Base-by-base conservation (phyloP, 2,113 vertebrate species). In the Nannobrachium achirus region DNA sequence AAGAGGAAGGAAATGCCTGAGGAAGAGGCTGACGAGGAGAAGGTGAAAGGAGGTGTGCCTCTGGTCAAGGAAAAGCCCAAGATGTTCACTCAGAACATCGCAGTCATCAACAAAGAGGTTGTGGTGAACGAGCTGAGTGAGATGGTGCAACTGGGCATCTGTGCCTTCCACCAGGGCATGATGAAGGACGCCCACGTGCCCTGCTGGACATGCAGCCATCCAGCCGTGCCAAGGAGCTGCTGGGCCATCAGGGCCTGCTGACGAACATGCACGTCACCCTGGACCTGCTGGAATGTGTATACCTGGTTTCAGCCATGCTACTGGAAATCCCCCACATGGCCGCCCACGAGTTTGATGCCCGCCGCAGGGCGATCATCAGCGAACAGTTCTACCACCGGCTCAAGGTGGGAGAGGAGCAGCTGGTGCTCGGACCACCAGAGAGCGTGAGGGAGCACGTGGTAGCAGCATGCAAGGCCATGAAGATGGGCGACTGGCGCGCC, bases 351-450 rank as follows among this genome's bases (percentile, higher is more conserved):
- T n/a, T n/a, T 0, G 95, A 97, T 0, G 95, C 95, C 20, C 94
- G 95, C 0, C 92, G 96, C 2, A 89, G 95, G 61, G 96, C 96
- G 96, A n/a, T n/a, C n/a, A 97, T 97, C 87, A 97, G 95, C 94
- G 97, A 97, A 73, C 95, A 97, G 93, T 97, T 97, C 84, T 95
- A 97, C 56, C 96, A 97, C 89, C 96, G 97, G 84, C 93, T 97
- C 4, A 89, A 95, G 0, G 96, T 97, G 63, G 95, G 95, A 7
- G 95, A 97, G 92, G 90, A 95, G 2, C 95, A 97, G 88, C 95
- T 95, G 0, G 82, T 97, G 44, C 89, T 97, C 4, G 96, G 95
- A 6, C 95, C 96, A 41, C 96, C 96, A 0, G 95, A 97, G 76
- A 96, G 95, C 39, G 96, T 97, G 95, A 90, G 95, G 65, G 95